Conservation (phyloP, 2,888 invertebrate species). For the Phytoseiulus persimilis region DNA sequence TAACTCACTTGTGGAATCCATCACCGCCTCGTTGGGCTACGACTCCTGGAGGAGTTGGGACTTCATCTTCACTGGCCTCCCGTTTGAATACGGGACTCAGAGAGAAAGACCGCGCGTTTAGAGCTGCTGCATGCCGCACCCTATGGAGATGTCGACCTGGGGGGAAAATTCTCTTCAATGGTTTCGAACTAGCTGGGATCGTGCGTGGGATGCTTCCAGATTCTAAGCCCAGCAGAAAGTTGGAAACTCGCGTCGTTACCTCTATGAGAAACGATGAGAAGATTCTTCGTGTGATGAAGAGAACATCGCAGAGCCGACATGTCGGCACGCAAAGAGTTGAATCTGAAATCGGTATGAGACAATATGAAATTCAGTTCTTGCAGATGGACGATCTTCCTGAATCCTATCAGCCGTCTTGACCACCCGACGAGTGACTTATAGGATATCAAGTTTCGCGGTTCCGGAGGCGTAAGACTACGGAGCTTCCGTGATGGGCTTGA, state of each 20-base stretch:
- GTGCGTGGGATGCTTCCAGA: background rate
- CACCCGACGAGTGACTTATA: no score
- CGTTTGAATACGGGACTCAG: background rate
- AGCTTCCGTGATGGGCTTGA: no score
- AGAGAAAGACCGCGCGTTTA: background rate
- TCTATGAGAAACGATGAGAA: slow-evolving; percentile 6
- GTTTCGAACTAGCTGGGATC: background rate
- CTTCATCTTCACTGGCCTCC: background rate
- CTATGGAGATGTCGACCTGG: slow-evolving; percentile 16
- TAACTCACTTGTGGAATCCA: slow-evolving; percentile 13
- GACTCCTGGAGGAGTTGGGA: background rate
- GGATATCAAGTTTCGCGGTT: no score
- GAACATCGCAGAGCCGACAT: slow-evolving; percentile 37
- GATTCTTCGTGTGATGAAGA: slow-evolving; percentile 20
- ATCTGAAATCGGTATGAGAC: background rate
- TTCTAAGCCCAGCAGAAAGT: background rate
- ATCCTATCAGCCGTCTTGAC: background rate
- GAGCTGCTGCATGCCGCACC: background rate
- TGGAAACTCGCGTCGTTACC: background rate
- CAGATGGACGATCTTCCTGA: background rate
- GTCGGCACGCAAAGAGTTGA: background rate
- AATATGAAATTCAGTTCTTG: background rate
- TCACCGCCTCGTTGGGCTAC: background rate
- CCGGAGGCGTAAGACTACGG: no score
- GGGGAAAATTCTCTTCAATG: background rate